Base-by-base conservation (phyloP, 2,888 invertebrate species). In the Synanthedon tipuliformis region DNA sequence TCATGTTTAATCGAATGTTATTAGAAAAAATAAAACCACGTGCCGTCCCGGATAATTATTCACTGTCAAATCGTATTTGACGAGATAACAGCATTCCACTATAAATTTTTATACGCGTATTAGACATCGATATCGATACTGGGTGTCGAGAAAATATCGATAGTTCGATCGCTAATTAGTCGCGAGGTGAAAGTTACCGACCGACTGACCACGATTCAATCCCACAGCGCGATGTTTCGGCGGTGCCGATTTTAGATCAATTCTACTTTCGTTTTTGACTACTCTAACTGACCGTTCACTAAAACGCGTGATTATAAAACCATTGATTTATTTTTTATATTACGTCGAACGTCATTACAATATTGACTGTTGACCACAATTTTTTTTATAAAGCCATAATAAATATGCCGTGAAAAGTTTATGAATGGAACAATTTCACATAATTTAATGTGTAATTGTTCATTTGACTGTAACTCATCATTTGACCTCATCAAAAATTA, bases 191-290 rank as follows among this genome's bases (percentile, higher is more conserved):
- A 87, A 87, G 86, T 86, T 61, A 78, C 73, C 81, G 86, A 78
- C 86, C 85, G 80, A 87, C 82, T 87, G 86, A 86, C 86, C 86
- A 86, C 75, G 74, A 81, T 84, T 69, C 69, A 65, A 70, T 64
- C 62, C 64, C 68, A n/a, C n/a, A 60, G 65, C 69, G 63, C 75
- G 76, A 81, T 80, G 81, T 84, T 86, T 85, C 78, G 81, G 81
- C 70, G 70, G 66, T 73, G 75, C 68, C 74, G 80, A 85, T 83
- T 86, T 81, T 82, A 85, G 83, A 84, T 83, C 78, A 79, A 85
- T 80, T 79, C 81, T 78, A 87, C 86, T 87, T 87, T 87, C 86
- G 86, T 83, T 87, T 87, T 85, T 86, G 83, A 79, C 81, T 83
- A 79, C 83, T 83, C 82, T 82, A 81, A 75, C 81, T 78, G 71